Evolutionary conservation across 2,888 invertebrate species (phyloP), one percentile per base, ranked within the genome.

Genomic region (Caenorhabditis japonica): DNA sequence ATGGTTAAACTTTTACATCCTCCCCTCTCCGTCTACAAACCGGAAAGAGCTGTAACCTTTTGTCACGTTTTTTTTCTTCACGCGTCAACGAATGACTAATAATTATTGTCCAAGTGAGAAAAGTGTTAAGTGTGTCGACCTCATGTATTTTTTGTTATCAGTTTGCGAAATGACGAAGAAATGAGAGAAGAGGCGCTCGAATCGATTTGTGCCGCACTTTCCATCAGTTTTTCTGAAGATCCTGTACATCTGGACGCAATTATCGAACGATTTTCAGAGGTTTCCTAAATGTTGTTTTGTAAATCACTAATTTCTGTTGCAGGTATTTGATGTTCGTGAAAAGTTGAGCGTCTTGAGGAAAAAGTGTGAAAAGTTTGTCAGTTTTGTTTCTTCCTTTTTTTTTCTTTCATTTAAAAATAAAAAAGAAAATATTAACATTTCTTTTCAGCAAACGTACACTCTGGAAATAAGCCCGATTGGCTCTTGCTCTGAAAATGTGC

Each of bases 101-200:
- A n/a, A n/a, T n/a, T n/a, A n/a, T n/a, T n/a, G n/a, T n/a, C n/a
- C n/a, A n/a, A n/a, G n/a, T n/a, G n/a, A n/a, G n/a, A n/a, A n/a
- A n/a, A n/a, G n/a, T n/a, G n/a, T n/a, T n/a, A n/a, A n/a, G n/a
- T n/a, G n/a, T n/a, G n/a, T n/a, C n/a, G n/a, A n/a, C n/a, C n/a
- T n/a, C n/a, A n/a, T n/a, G n/a, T n/a, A n/a, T n/a, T n/a, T n/a
- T n/a, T n/a, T n/a, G n/a, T n/a, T n/a, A n/a, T n/a, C n/a, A n/a
- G n/a, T n/a, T n/a, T n/a, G n/a, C n/a, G n/a, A n/a, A n/a, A n/a
- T n/a, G n/a, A n/a, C n/a, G n/a, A n/a, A 25, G 17, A 46, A 66
- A 73, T 73, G 73, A 73, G 55, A 21, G 60, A 73, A 44, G 73
- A 73, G 43, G 49, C 73, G 27, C 44, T 73, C 23, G 73, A 73